Conservation (phyloP, 2,113 vertebrate species). For the Promerops cafer region DNA sequence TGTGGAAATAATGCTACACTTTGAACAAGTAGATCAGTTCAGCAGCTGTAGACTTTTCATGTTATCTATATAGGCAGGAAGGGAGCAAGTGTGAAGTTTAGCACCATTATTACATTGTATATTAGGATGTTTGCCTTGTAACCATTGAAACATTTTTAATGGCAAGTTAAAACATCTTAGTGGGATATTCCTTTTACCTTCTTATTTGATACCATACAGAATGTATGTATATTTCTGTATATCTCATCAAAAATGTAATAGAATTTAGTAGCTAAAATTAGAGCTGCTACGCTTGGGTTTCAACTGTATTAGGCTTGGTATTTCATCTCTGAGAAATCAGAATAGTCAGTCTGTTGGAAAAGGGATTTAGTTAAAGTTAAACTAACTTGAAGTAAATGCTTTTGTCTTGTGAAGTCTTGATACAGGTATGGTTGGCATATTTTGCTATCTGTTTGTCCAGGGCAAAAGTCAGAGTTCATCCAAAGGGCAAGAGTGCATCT, state of each 20-base stretch:
- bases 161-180: background rate
- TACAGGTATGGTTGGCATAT: background rate
- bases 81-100: background rate
- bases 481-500: background rate
- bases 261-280: background rate
- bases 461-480: background rate
- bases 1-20: background rate
- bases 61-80: background rate
- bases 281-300: background rate
- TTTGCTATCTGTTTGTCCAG: background rate
- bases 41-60: background rate
- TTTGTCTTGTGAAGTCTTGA: background rate
- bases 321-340: background rate
- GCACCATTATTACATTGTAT: background rate
- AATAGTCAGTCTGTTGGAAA: background rate
- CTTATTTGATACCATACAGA: background rate
- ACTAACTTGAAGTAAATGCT: background rate
- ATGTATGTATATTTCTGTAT: background rate
- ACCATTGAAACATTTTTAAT: background rate
- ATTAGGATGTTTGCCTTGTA: background rate
- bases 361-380: background rate
- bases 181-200: background rate
- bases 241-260: background rate
- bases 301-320: background rate
- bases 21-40: background rate